Percentiles rank a stretch among this genome's conserved stretches.
These are phyloP conservation scores for Heliconius hortense DNA, from an alignment of 2,888 invertebrate species.

Conservation along the genomic window DNA sequence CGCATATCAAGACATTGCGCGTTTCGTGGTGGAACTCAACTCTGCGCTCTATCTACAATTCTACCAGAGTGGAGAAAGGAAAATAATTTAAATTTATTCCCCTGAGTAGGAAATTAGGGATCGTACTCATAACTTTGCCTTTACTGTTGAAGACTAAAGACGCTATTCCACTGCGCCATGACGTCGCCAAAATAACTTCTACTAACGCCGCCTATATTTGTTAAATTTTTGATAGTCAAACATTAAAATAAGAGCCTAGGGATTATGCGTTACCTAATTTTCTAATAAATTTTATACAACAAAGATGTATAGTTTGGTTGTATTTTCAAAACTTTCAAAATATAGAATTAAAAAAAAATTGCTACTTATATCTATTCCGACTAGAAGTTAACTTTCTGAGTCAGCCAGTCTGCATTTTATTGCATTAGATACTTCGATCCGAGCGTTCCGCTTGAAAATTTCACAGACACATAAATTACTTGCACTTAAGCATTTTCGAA, in stretches of 20 bases:
- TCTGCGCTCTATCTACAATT: background rate
- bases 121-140: too few relatives aligned
- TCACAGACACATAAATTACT: constrained; percentile 61
- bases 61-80: background rate
- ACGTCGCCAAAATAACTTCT: too few relatives aligned
- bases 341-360: background rate
- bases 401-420: constrained; percentile 61
- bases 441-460: constrained; percentile 53
- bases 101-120: too few relatives aligned
- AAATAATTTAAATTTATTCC: too few relatives aligned
- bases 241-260: too few relatives aligned
- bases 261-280: too few relatives aligned
- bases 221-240: too few relatives aligned
- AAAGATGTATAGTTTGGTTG: too few relatives aligned
- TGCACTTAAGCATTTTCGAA: constrained; percentile 37
- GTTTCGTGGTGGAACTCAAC: background rate
- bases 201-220: too few relatives aligned
- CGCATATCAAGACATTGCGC: background rate
- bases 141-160: too few relatives aligned
- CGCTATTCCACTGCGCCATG: too few relatives aligned
- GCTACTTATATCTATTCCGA: background rate
- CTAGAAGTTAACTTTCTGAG: constrained; percentile 47
- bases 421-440: constrained; percentile 58
- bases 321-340: background rate
- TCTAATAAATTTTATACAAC: too few relatives aligned